Evolutionary conservation across 2,797 vertebrate genomes (phyloP).

Genomic region (Nothura maculosa): DNA sequence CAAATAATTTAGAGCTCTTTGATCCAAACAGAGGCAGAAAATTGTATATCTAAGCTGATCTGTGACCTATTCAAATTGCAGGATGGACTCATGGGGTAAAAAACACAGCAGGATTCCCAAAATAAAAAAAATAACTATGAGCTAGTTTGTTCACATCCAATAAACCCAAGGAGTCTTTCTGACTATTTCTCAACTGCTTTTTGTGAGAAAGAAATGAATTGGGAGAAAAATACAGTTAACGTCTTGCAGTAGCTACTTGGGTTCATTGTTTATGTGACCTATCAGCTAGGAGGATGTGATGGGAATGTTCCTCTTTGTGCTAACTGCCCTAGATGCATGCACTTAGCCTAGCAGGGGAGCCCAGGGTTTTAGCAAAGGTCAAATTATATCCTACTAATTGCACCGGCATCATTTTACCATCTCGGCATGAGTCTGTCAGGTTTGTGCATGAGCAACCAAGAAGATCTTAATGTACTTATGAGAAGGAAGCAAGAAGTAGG

Average conservation of each 20-base stretch:
- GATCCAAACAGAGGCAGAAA: slow-evolving; percentile 9
- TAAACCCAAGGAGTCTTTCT: not conserved
- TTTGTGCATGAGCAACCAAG: slow-evolving; percentile 21
- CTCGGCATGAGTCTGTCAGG: slow-evolving; percentile 49
- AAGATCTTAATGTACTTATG: slow-evolving; percentile 50
- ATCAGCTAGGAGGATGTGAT: not conserved
- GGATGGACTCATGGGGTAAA: not conserved
- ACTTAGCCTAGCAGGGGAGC: slow-evolving; percentile 32
- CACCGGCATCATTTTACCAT: slow-evolving; percentile 44
- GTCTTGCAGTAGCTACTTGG: not conserved
- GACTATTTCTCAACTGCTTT: not conserved
- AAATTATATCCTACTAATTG: slow-evolving; percentile 70
- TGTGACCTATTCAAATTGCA: slow-evolving; percentile 33
- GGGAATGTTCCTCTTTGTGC: not conserved
- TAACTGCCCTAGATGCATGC: not conserved
- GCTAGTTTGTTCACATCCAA: not conserved
- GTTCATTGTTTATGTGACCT: not conserved
- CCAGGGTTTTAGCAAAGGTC: slow-evolving; percentile 36
- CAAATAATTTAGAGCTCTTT: slow-evolving; percentile 9
- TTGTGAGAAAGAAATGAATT: slow-evolving; percentile 13
- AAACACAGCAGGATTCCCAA: slow-evolving; percentile 3
- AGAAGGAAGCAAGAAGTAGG: not conserved
- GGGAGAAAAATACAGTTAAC: not conserved
- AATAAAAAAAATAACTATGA: slow-evolving; percentile 21
- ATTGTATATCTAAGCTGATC: not conserved